phyloP scores from a whole-genome alignment of 2,113 vertebrate species.

The Gymnorhina tibicen region DNA sequence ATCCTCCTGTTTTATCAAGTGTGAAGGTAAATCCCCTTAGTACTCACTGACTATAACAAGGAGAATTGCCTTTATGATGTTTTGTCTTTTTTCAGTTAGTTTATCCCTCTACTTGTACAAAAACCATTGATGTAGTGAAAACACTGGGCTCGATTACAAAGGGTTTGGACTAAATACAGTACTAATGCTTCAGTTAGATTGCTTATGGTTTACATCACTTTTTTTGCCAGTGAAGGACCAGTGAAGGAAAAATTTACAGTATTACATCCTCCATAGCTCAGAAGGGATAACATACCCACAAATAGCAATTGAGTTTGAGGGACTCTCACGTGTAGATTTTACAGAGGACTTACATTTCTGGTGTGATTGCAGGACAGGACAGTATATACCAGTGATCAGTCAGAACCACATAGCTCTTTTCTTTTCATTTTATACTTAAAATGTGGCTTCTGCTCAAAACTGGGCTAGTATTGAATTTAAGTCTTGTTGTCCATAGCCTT shows the following conservation, averaged over 20 bases:
- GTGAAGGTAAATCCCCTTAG: slow-evolving; percentile 63
- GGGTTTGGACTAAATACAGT: neutral
- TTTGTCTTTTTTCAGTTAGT: neutral
- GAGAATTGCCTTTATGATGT: neutral
- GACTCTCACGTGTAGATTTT: neutral
- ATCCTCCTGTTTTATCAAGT: neutral
- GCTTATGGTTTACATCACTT: neutral
- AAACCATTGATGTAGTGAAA: neutral
- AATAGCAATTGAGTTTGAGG: neutral
- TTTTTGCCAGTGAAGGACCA: neutral
- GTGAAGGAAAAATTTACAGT: neutral
- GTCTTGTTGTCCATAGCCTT: neutral
- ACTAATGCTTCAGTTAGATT: neutral
- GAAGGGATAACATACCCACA: neutral
- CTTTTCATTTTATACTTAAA: neutral
- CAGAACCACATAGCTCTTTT: neutral
- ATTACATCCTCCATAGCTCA: neutral
- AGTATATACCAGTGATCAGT: neutral
- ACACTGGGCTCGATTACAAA: neutral
- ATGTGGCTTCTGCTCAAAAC: neutral
- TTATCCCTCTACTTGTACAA: neutral
- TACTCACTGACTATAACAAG: neutral
- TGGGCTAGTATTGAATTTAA: neutral
- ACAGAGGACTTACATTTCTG: neutral
- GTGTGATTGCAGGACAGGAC: neutral